A percentile compares a stretch with the other conserved stretches of the same genome.
These are phyloP conservation scores for Etheostoma nigrum DNA, from an alignment of 2,797 vertebrate species.

Conservation along the genomic window DNA sequence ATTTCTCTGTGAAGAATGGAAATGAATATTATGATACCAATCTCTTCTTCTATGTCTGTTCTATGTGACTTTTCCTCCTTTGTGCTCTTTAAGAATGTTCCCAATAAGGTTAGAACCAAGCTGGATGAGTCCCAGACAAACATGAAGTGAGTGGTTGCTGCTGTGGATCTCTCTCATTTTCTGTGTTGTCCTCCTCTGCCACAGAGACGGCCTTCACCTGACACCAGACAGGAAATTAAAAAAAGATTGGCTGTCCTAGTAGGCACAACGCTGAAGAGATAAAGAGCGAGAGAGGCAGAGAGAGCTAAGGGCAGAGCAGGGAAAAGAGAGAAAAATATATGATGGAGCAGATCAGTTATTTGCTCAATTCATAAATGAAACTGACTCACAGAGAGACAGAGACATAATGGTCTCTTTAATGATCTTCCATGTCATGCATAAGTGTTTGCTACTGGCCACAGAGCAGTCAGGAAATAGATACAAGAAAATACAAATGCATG, in stretches of 20 bases:
- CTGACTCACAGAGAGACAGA: constrained; percentile 19
- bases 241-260: constrained; percentile 30
- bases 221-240: constrained; percentile 57
- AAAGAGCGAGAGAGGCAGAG: constrained; percentile 15
- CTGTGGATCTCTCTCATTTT: neutral
- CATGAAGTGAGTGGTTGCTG: neutral
- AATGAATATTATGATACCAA: neutral
- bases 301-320: neutral
- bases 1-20: neutral
- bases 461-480: constrained; percentile 5
- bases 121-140: neutral
- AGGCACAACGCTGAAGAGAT: constrained; percentile 24
- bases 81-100: constrained; percentile 3
- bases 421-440: constrained; percentile 28
- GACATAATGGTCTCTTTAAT: constrained; percentile 40
- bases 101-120: constrained; percentile 12
- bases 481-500: constrained; percentile 16
- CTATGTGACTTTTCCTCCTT: neutral
- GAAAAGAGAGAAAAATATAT: constrained; percentile 18
- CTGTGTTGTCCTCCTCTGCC: constrained; percentile 13
- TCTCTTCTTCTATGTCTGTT: neutral
- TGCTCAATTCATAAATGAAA: constrained; percentile 27
- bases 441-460: constrained; percentile 26
- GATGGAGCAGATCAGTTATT: constrained; percentile 9
- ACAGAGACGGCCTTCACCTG: constrained; percentile 21